Evolutionary conservation across 2,113 vertebrate genomes (phyloP).

Genomic region (Ctenomys sociabilis): DNA sequence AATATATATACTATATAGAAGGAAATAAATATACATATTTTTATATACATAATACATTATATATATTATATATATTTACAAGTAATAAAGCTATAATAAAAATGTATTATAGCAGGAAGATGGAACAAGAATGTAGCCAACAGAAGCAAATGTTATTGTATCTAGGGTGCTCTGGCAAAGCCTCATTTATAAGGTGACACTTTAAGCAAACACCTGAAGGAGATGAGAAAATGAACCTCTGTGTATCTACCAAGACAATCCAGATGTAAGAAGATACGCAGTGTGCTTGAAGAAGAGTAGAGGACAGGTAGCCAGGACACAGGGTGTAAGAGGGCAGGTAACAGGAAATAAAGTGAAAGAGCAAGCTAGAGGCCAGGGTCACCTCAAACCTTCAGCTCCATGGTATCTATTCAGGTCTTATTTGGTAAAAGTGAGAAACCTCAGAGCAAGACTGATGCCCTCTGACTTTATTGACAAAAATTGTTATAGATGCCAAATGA

Average conservation of each 20-base stretch:
- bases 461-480: neutral
- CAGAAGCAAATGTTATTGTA: neutral
- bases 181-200: constrained; percentile 24
- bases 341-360: neutral
- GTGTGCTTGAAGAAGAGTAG: neutral
- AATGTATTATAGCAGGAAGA: neutral
- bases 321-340: neutral
- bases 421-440: constrained; percentile 11
- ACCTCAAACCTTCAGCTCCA: neutral
- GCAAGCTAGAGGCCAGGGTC: neutral
- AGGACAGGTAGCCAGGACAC: neutral
- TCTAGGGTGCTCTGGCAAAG: neutral
- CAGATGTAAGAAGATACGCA: neutral
- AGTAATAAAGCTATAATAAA: constrained; percentile 37
- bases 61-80: neutral
- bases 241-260: neutral
- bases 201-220: neutral
- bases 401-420: neutral
- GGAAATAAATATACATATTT: neutral
- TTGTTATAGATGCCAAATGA: neutral
- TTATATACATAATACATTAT: too few relatives aligned
- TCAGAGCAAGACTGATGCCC: neutral
- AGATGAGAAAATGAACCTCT: constrained; percentile 33
- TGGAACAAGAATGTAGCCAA: neutral
- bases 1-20: neutral